Evolutionary conservation across 2,888 invertebrate species (phyloP).

Genomic region (Petrolisthes manimaculis): DNA sequence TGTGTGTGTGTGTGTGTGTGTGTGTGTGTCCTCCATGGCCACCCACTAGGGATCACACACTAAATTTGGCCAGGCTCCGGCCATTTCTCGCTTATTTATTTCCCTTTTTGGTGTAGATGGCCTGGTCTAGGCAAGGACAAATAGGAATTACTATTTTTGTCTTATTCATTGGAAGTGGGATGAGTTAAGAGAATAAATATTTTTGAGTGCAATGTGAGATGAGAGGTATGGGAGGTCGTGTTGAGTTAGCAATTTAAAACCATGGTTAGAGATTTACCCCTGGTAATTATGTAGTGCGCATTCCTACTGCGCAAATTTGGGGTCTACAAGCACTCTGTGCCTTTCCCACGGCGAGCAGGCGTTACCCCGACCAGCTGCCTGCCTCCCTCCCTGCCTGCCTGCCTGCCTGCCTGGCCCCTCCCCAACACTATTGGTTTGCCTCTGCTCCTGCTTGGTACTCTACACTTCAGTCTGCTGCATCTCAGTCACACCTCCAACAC

Average conservation of each 20-base stretch:
- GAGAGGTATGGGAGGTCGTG: conserved; percentile 15
- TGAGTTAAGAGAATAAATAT: background rate
- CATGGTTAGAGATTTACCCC: conserved; percentile 32
- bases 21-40: background rate
- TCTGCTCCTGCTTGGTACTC: background rate
- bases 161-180: conserved; percentile 13
- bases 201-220: background rate
- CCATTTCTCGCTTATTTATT: conserved; percentile 28
- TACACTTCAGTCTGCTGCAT: background rate
- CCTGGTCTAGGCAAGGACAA: conserved; percentile 1
- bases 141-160: conserved; percentile 20
- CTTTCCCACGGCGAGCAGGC: conserved; percentile 34
- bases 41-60: no score
- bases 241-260: conserved; percentile 28
- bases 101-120: conserved; percentile 14
- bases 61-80: conserved; percentile 6
- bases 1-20: conserved; percentile 8
- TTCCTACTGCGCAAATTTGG: conserved; percentile 27
- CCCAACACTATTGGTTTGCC: background rate
- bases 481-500: background rate
- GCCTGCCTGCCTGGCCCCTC: background rate
- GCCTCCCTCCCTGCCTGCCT: conserved; percentile 3
- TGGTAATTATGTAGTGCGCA: conserved; percentile 29
- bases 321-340: conserved; percentile 23
- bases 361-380: background rate